Conservation (phyloP, 2,888 invertebrate species). For the Drosophila flavopinicola region DNA sequence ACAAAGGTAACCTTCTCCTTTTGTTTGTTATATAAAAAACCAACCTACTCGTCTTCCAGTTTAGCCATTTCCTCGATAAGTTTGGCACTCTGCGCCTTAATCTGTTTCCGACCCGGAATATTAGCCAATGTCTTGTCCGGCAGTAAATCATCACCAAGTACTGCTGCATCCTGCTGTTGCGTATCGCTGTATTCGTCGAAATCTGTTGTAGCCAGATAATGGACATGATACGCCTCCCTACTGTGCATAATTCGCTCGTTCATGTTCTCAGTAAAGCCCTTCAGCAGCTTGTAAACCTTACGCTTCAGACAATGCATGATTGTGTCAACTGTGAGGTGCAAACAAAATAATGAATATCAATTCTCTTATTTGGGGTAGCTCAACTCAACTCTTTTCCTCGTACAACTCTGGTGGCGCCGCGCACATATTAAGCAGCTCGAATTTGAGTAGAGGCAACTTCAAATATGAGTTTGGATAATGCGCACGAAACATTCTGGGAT, state of each 20-base stretch:
- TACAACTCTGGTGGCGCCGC: constrained; percentile 73
- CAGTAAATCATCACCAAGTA: constrained; percentile 56
- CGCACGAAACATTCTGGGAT: constrained; percentile 39
- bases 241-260: constrained; percentile 15
- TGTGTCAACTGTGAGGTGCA: constrained; percentile 59
- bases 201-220: constrained; percentile 54
- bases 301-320: constrained; percentile 70
- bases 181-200: constrained; percentile 9
- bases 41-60: constrained; percentile 62
- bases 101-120: constrained; percentile 80
- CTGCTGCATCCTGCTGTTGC: constrained; percentile 22
- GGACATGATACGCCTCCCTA: constrained; percentile 64
- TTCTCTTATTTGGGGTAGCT: not conserved
- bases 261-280: constrained; percentile 43
- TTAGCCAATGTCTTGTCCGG: constrained; percentile 60
- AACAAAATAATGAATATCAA: not conserved
- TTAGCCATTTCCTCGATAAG: constrained; percentile 80
- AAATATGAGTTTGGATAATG: constrained; percentile 77
- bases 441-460: constrained; percentile 81
- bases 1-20: not conserved
- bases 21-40: not conserved
- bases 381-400: constrained; percentile 75
- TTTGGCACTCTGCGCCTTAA: constrained; percentile 81
- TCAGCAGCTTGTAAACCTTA: constrained; percentile 66
- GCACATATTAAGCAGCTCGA: constrained; percentile 71